Conservation (phyloP, 2,888 invertebrate species). For the Electrophaes corylata region DNA sequence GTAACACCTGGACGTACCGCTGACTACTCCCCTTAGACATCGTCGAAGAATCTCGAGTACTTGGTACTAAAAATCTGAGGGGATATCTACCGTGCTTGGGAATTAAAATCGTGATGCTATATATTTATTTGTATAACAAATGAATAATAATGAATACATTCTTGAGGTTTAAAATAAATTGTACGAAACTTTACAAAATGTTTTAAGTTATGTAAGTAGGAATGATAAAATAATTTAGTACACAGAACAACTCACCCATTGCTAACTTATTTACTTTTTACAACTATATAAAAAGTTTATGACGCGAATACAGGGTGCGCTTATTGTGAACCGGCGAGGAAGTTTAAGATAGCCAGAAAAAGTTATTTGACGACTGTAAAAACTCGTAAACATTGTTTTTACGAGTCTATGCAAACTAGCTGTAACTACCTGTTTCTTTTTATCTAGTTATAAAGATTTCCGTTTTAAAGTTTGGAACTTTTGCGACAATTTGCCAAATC, state of each 20-base stretch:
- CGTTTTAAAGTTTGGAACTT: background rate
- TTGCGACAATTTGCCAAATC: background rate
- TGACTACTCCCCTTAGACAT: no score
- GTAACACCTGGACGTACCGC: no score
- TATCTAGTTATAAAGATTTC: slow-evolving; percentile 10
- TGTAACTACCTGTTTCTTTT: slow-evolving; percentile 43
- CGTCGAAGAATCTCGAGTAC: no score
- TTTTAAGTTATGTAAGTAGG: background rate
- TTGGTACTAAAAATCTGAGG: no score
- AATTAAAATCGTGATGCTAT: no score
- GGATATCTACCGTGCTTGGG: no score
- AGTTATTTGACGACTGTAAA: slow-evolving; percentile 21
- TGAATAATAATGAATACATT: no score
- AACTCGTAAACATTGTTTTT: slow-evolving; percentile 25
- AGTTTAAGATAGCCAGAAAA: slow-evolving; percentile 19
- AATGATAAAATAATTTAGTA: slow-evolving; percentile 17
- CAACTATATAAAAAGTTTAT: slow-evolving; percentile 23
- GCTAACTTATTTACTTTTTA: slow-evolving; percentile 22
- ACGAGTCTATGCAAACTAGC: slow-evolving; percentile 26
- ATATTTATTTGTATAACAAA: no score
- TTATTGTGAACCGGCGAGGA: slow-evolving; percentile 21
- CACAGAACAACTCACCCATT: background rate
- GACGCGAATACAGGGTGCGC: slow-evolving; percentile 18
- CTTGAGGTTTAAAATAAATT: no score
- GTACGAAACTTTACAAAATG: no score